Conservation (phyloP, 92 coral and sea anemone genomes). For the Ricordea florida region DNA sequence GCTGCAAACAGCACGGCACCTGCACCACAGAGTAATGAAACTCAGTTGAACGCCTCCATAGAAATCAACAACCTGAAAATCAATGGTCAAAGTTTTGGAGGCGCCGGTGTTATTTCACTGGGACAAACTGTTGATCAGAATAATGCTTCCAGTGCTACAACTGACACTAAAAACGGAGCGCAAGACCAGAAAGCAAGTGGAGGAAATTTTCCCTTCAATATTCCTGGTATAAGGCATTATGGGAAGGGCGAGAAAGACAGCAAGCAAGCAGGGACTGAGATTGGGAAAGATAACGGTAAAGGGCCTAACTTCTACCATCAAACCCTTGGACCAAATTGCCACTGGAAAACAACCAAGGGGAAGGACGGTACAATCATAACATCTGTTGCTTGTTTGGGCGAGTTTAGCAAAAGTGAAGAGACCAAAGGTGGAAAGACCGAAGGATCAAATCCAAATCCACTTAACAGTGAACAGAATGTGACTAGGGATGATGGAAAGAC, state of each 20-base stretch:
- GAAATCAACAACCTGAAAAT: too few relatives aligned
- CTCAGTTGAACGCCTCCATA: too few relatives aligned
- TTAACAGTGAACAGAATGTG: neutral
- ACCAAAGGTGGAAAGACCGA: neutral
- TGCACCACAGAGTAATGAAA: too few relatives aligned
- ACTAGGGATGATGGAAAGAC: too few relatives aligned
- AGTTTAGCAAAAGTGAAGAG: neutral
- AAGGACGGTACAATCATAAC: slow-evolving; percentile 8
- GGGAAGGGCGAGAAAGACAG: slow-evolving; percentile 1
- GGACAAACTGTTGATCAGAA: neutral
- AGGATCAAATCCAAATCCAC: neutral
- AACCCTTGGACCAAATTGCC: slow-evolving; percentile 36
- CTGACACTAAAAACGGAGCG: neutral
- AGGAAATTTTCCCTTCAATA: slow-evolving; percentile 9
- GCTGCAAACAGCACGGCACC: too few relatives aligned
- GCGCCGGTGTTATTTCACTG: neutral
- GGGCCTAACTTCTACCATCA: too few relatives aligned
- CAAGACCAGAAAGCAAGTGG: neutral
- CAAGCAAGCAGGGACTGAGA: neutral
- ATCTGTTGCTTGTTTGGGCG: slow-evolving; percentile 22
- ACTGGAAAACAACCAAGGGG: slow-evolving; percentile 13
- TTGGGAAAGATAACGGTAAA: too few relatives aligned
- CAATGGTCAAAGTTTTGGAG: too few relatives aligned
- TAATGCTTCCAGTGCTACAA: neutral
- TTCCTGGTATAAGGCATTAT: slow-evolving; percentile 7